Evolutionary conservation across 2,888 invertebrate species (phyloP).

Genomic region (Theretra japonica): DNA sequence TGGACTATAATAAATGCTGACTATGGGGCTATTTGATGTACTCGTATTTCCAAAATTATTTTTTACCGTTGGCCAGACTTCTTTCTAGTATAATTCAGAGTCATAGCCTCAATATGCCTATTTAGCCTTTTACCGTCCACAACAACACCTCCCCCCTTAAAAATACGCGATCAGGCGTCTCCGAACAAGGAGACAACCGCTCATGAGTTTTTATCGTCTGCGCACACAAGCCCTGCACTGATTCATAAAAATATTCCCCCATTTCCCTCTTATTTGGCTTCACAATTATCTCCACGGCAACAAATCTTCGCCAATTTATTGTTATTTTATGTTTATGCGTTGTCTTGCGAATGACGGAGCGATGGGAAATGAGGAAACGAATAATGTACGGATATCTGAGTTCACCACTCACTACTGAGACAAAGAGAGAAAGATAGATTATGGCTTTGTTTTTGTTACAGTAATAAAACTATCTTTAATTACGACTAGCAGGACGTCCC

Average conservation of each 20-base stretch:
- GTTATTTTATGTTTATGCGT: not conserved
- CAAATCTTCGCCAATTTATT: not conserved
- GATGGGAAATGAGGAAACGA: slow-evolving; percentile 3
- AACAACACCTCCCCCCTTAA: slow-evolving; percentile 30
- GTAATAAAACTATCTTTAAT: too few relatives aligned
- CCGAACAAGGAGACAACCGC: slow-evolving; percentile 34
- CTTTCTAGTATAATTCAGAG: too few relatives aligned
- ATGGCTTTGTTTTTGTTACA: too few relatives aligned
- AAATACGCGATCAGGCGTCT: slow-evolving; percentile 36
- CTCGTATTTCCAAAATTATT: too few relatives aligned
- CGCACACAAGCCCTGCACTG: slow-evolving; percentile 29
- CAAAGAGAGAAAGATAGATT: not conserved
- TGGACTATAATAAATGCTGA: too few relatives aligned
- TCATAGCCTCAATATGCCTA: too few relatives aligned
- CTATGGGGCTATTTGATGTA: too few relatives aligned
- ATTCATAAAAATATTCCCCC: slow-evolving; percentile 17
- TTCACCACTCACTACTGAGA: not conserved
- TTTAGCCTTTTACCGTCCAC: not conserved
- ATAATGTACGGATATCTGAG: not conserved
- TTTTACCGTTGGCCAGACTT: too few relatives aligned
- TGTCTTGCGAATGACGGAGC: not conserved
- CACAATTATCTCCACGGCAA: slow-evolving; percentile 2
- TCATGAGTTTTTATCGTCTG: slow-evolving; percentile 10
- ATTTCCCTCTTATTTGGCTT: not conserved
- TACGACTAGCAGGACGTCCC: too few relatives aligned